These are phyloP conservation scores for Kobus ellipsiprymnus DNA, from an alignment of 2,113 vertebrate species.

Conservation along the genomic window DNA sequence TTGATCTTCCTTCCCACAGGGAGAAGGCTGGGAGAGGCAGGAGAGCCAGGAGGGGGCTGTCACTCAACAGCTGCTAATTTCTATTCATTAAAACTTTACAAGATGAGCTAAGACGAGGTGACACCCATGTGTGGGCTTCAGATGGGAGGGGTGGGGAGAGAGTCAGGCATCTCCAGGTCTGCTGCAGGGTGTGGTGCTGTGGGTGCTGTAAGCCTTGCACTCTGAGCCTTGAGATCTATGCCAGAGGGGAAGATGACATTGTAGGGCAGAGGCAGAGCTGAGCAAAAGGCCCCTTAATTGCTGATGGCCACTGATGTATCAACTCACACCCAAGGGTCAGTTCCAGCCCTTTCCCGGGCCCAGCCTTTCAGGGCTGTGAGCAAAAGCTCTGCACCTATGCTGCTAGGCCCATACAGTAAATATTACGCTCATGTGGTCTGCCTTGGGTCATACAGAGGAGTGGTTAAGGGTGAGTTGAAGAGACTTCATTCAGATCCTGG, in stretches of 20 bases:
- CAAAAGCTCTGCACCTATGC: not conserved
- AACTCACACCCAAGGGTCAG: not conserved
- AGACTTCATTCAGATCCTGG: not conserved
- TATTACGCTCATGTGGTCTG: not conserved
- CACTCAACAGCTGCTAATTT: slow-evolving; percentile 63
- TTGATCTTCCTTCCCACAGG: not conserved
- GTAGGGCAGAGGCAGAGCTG: not conserved
- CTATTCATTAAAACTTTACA: slow-evolving; percentile 58
- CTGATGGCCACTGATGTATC: not conserved
- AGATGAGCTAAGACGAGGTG: slow-evolving; percentile 31
- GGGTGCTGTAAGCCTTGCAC: not conserved
- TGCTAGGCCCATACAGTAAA: not conserved
- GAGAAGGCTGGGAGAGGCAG: slow-evolving; percentile 46
- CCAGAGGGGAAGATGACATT: not conserved
- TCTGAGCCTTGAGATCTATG: not conserved
- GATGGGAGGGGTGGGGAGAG: slow-evolving; percentile 9
- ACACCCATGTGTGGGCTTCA: slow-evolving; percentile 50
- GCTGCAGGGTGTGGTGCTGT: not conserved
- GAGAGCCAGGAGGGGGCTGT: slow-evolving; percentile 52
- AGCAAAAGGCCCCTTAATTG: not conserved
- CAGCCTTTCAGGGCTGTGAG: not conserved
- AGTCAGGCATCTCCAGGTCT: not conserved
- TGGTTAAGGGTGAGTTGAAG: not conserved
- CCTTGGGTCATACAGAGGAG: not conserved
- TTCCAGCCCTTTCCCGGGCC: not conserved